These are phyloP conservation scores for Ptychochromis oligacanthus DNA, from an alignment of 2,113 vertebrate species.

Conservation along the genomic window DNA sequence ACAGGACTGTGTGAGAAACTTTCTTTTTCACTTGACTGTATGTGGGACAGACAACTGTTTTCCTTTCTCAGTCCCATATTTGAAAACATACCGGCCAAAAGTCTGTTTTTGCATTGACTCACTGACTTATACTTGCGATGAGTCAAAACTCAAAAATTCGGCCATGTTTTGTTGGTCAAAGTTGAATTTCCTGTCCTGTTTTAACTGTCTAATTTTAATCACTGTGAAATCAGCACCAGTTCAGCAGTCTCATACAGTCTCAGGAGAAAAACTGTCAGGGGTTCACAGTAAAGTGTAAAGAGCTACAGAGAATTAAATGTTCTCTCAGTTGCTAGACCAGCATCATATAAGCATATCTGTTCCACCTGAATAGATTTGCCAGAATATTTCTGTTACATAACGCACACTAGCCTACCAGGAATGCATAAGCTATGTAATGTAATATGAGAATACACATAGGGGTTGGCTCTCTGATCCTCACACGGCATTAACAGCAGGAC, in stretches of 20 bases:
- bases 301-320: neutral
- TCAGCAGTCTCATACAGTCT: neutral
- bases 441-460: constrained; percentile 40
- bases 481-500: neutral
- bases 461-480: neutral
- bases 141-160: constrained; percentile 38
- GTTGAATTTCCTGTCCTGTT: neutral
- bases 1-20: neutral
- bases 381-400: constrained; percentile 58
- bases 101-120: constrained; percentile 2
- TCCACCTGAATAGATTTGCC: neutral
- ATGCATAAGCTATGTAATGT: constrained; percentile 52
- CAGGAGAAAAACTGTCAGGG: neutral
- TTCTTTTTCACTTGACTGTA: neutral
- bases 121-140: neutral
- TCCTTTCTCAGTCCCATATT: neutral
- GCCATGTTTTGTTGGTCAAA: neutral
- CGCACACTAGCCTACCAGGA: constrained; percentile 40
- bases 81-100: neutral
- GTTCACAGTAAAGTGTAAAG: neutral
- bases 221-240: neutral
- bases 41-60: neutral
- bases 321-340: neutral
- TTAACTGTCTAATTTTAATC: neutral
- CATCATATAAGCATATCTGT: neutral